Conservation (phyloP, 2,888 invertebrate species). For the Apotomis betuletana region DNA sequence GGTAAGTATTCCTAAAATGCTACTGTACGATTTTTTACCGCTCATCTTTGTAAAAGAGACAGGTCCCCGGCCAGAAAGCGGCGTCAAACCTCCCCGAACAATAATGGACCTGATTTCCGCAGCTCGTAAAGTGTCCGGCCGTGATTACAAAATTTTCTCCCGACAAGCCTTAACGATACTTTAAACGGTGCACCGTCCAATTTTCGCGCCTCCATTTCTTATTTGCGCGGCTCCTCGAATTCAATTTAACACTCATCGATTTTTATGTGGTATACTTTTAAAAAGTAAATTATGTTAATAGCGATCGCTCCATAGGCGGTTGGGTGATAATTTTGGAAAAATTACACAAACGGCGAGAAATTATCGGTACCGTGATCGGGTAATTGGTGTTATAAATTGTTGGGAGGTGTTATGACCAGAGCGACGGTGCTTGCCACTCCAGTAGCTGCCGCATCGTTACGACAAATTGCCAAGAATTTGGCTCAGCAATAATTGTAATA, state of each 20-base stretch:
- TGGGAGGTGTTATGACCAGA: constrained; percentile 43
- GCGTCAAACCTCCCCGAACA: constrained; percentile 51
- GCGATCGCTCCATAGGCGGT: constrained; percentile 65
- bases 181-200: constrained; percentile 76
- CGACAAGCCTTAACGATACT: constrained; percentile 78
- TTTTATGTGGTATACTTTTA: constrained; percentile 68
- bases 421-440: constrained; percentile 41
- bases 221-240: constrained; percentile 78
- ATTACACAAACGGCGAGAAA: constrained; percentile 68
- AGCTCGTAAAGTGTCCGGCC: constrained; percentile 69
- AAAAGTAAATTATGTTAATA: constrained; percentile 75
- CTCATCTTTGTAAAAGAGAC: too few relatives aligned
- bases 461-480: neutral
- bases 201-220: constrained; percentile 79
- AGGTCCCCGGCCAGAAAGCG: neutral
- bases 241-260: constrained; percentile 81
- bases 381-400: constrained; percentile 68
- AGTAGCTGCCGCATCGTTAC: constrained; percentile 6
- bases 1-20: too few relatives aligned
- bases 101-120: constrained; percentile 65
- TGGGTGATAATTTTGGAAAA: constrained; percentile 67
- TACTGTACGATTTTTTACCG: too few relatives aligned
- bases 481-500: neutral
- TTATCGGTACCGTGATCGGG: constrained; percentile 61
- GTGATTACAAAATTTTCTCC: constrained; percentile 77